These are phyloP conservation scores for Callocephalon fimbriatum DNA, from an alignment of 2,113 vertebrate genomes.

Conservation along the genomic window DNA sequence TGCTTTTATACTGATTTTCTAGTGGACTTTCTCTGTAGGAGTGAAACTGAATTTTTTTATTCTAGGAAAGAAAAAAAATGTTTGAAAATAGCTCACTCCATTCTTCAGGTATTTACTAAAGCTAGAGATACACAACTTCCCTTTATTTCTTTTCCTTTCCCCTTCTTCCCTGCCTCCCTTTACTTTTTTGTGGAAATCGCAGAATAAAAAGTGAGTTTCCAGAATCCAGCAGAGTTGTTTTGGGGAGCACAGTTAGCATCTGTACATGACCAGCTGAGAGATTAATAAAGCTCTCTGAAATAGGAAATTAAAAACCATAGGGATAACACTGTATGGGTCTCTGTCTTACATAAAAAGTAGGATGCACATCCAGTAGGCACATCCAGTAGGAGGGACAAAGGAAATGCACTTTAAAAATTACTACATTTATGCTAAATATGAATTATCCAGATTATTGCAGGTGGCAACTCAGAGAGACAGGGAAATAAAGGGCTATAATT, in stretches of 20 bases:
- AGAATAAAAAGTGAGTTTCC: not conserved
- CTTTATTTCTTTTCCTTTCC: not conserved
- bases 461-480: conserved; percentile 1
- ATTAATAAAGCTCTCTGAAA: conserved; percentile 53
- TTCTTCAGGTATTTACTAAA: not conserved
- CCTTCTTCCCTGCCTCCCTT: not conserved
- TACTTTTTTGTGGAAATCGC: not conserved
- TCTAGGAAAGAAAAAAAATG: not conserved
- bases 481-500: conserved; percentile 52
- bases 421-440: not conserved
- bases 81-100: not conserved
- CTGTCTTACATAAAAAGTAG: not conserved
- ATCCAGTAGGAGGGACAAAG: not conserved
- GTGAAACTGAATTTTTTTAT: not conserved
- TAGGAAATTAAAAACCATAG: conserved; percentile 58
- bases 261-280: conserved; percentile 31
- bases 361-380: not conserved
- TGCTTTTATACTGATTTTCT: not conserved
- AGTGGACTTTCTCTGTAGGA: not conserved
- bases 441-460: not conserved
- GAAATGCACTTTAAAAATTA: not conserved
- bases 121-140: fast-evolving
- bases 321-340: not conserved
- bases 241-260: conserved; percentile 3
- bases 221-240: conserved; percentile 27